Evolutionary conservation across 2,113 vertebrate genomes (phyloP).

Genomic region (Clarias macrocephalus): DNA sequence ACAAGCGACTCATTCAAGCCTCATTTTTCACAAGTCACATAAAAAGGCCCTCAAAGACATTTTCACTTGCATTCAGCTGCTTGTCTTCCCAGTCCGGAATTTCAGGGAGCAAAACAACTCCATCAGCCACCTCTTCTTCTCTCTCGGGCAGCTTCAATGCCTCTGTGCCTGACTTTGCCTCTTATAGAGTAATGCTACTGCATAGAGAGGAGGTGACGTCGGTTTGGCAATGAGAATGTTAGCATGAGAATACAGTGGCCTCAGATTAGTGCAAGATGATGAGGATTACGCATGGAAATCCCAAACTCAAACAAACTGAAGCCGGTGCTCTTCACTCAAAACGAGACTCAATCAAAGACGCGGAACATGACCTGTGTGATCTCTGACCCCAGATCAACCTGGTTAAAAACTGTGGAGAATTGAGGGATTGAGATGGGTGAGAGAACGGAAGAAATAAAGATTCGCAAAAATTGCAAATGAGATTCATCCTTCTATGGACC

Average conservation of each 20-base stretch:
- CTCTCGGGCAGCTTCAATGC: slow-evolving; percentile 38
- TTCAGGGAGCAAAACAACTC: slow-evolving; percentile 48
- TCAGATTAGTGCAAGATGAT: slow-evolving; percentile 55
- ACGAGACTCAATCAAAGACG: slow-evolving; percentile 45
- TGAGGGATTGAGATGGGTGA: neutral
- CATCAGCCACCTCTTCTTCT: slow-evolving; percentile 29
- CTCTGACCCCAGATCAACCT: slow-evolving; percentile 41
- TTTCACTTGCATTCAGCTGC: slow-evolving; percentile 46
- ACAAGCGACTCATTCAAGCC: slow-evolving; percentile 51
- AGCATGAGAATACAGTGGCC: slow-evolving; percentile 52
- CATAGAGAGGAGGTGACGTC: slow-evolving; percentile 52
- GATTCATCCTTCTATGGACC: neutral
- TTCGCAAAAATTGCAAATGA: slow-evolving; percentile 4
- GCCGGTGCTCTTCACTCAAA: slow-evolving; percentile 49
- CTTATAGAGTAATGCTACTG: slow-evolving; percentile 38
- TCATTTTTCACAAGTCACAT: slow-evolving; percentile 44
- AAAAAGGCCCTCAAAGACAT: slow-evolving; percentile 45
- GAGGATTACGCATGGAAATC: slow-evolving; percentile 57
- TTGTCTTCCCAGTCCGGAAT: slow-evolving; percentile 43
- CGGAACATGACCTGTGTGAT: slow-evolving; percentile 35
- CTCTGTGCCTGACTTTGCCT: slow-evolving; percentile 48
- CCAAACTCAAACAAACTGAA: slow-evolving; percentile 55
- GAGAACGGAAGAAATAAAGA: neutral
- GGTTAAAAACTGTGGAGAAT: slow-evolving; percentile 20
- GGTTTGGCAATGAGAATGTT: slow-evolving; percentile 56